These are phyloP conservation scores for Hyles euphorbiae DNA, from an alignment of 1,140 invertebrate genomes.

Conservation along the genomic window DNA sequence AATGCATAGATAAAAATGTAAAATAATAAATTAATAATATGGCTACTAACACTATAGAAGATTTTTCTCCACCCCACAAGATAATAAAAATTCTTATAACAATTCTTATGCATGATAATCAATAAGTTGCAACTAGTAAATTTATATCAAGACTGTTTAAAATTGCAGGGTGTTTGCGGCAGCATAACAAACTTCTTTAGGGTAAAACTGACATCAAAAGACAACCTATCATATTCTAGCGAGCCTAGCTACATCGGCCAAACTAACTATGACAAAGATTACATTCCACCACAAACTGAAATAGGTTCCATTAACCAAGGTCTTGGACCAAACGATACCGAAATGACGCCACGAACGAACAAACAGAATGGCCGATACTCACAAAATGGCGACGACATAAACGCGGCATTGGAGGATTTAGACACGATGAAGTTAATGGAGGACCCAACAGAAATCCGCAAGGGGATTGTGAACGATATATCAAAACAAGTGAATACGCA, in stretches of 20 bases:
- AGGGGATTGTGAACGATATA: constrained; percentile 67
- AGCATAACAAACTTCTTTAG: constrained; percentile 80
- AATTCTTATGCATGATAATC: too few relatives aligned
- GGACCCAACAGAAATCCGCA: constrained; percentile 38
- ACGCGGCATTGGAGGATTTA: constrained; percentile 67
- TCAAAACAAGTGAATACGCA: constrained; percentile 78
- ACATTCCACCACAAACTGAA: constrained; percentile 40
- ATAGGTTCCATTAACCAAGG: constrained; percentile 53
- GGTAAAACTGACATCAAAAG: constrained; percentile 71
- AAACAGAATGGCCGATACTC: constrained; percentile 30
- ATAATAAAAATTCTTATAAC: too few relatives aligned
- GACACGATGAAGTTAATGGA: constrained; percentile 60
- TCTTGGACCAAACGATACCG: constrained; percentile 57
- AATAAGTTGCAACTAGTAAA: too few relatives aligned
- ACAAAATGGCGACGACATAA: constrained; percentile 49
- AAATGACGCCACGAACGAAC: constrained; percentile 42
- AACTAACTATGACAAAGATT: constrained; percentile 62
- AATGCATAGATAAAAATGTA: too few relatives aligned
- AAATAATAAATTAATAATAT: too few relatives aligned
- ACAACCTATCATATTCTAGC: constrained; percentile 67
- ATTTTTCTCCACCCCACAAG: too few relatives aligned
- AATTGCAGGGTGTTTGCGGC: constrained; percentile 79
- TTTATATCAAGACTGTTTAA: too few relatives aligned
- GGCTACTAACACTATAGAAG: too few relatives aligned
- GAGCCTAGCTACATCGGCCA: constrained; percentile 65